Evolutionary conservation across 2,888 invertebrate genomes (phyloP).

Genomic region (Pseudanteris insignis): DNA sequence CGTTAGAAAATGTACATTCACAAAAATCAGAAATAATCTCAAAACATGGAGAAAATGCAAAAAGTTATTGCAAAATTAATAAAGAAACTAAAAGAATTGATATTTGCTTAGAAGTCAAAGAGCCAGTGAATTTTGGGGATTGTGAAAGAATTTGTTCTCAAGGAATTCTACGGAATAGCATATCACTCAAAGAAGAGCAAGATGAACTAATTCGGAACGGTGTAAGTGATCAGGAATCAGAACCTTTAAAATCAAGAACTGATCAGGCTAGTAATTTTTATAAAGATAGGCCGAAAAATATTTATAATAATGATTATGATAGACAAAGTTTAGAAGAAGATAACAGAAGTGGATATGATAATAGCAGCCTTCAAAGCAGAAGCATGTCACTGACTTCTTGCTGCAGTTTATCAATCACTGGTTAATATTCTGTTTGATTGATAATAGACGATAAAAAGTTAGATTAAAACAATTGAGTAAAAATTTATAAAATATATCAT

Average conservation of each 20-base stretch:
- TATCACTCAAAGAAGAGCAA: constrained; percentile 23
- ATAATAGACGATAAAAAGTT: not conserved
- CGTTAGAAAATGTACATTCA: constrained; percentile 70
- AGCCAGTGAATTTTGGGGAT: constrained; percentile 60
- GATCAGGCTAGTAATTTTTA: no score
- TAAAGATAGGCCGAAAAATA: constrained; percentile 22
- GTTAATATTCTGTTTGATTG: constrained; percentile 13
- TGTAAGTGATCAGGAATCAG: no score
- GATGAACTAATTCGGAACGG: constrained; percentile 30
- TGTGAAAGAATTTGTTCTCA: constrained; percentile 64
- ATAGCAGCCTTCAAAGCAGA: constrained; percentile 57
- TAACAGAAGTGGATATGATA: constrained; percentile 49
- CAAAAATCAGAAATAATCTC: constrained; percentile 22
- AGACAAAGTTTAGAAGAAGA: constrained; percentile 53
- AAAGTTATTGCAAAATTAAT: constrained; percentile 11
- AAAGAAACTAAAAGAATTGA: constrained; percentile 60
- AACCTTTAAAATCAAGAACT: constrained; percentile 51
- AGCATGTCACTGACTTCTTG: constrained; percentile 63
- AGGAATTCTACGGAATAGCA: constrained; percentile 39
- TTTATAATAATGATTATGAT: constrained; percentile 61
- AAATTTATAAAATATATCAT: no score
- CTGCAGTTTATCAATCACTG: constrained; percentile 59
- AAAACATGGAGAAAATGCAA: constrained; percentile 31
- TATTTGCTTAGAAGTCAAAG: constrained; percentile 62
- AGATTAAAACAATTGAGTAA: no score